A percentile compares a stretch with the other conserved stretches of the same genome.
Evolutionary conservation across 2,797 vertebrate genomes (phyloP).

Genomic region (Ctenopoma kingsleyae): DNA sequence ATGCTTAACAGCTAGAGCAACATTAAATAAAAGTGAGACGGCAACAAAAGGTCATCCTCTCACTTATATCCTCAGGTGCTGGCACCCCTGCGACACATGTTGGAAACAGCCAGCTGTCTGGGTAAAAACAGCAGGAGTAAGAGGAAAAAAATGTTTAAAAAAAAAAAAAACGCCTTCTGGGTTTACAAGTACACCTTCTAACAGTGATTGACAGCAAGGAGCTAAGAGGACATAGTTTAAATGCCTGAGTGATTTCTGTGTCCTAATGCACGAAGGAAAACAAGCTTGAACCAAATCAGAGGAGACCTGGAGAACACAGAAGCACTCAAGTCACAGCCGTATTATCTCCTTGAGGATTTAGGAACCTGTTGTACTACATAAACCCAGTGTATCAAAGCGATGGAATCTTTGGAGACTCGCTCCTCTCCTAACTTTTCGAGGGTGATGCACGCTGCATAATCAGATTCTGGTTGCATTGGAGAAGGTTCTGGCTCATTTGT

Average conservation of each 20-base stretch:
- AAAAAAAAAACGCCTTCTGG: conserved; percentile 14
- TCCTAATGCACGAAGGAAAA: conserved; percentile 32
- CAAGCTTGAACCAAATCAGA: conserved; percentile 20
- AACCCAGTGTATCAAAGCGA: conserved; percentile 56
- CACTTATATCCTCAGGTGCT: conserved; percentile 41
- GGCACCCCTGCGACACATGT: conserved; percentile 30
- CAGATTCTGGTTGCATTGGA: conserved; percentile 54
- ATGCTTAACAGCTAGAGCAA: neutral
- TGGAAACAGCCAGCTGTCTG: conserved; percentile 11
- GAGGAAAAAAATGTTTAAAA: neutral
- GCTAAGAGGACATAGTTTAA: conserved; percentile 56
- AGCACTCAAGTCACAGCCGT: conserved; percentile 22
- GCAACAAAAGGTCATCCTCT: conserved; percentile 57
- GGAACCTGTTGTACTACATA: conserved; percentile 34
- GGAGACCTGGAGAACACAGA: conserved; percentile 19
- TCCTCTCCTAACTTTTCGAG: conserved; percentile 49
- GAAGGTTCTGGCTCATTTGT: conserved; percentile 70
- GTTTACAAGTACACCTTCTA: conserved; percentile 5
- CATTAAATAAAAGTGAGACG: conserved; percentile 53
- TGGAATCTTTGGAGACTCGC: conserved; percentile 60
- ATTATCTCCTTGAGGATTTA: conserved; percentile 51
- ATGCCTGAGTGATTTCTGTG: conserved; percentile 44
- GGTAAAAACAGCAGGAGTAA: neutral
- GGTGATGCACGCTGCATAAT: conserved; percentile 60
- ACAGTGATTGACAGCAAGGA: conserved; percentile 59